Evolutionary conservation across 2,888 invertebrate species (phyloP), one percentile per base, ranked within the genome.

Genomic region (Aphidius colemani): DNA sequence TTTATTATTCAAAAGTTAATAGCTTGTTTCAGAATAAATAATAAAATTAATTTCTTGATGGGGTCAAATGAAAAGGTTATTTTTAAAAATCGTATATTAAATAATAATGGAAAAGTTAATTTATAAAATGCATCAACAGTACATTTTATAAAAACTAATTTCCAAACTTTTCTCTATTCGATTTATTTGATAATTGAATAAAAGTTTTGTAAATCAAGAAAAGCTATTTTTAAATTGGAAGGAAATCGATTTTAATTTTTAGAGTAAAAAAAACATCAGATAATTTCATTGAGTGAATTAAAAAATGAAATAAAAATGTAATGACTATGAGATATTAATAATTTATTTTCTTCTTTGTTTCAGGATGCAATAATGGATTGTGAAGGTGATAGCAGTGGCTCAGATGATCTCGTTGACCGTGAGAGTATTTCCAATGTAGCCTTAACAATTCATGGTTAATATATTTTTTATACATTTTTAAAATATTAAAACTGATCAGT

Each of bases 321-420:
- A 18, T 18, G n/a, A n/a, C n/a, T n/a, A n/a, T n/a, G 13, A 13
- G 40, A 13, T 11, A 53, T 45, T 39, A 30, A 58, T 44, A 7
- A 8, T 64, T 53, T 57, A n/a, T 41, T 53, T 62, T 46, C 53
- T 18, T 43, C n/a, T 44, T 51, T 69, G 60, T 74, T 73, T 18
- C 71, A 80, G 80, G 78, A 78, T 64, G 76, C 75, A 46, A 74
- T 78, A 75, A 80, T 80, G 80, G 79, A 80, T 62, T 80, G 77
- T 67, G 74, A 74, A 11, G 75, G 70, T 3, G 77, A 77, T 50
- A 73, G 69, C 6, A 73, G 74, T 49, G 72, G 67, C 11, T 69
- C 75, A 46, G 75, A 76, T 49, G 78, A 77, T 58, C 72, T 76
- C 58, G 71, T 75, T 40, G 72, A 77, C 59, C 63, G 73, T 56